Conservation (phyloP, 2,113 vertebrate genomes). For the Seriola rivoliana region DNA sequence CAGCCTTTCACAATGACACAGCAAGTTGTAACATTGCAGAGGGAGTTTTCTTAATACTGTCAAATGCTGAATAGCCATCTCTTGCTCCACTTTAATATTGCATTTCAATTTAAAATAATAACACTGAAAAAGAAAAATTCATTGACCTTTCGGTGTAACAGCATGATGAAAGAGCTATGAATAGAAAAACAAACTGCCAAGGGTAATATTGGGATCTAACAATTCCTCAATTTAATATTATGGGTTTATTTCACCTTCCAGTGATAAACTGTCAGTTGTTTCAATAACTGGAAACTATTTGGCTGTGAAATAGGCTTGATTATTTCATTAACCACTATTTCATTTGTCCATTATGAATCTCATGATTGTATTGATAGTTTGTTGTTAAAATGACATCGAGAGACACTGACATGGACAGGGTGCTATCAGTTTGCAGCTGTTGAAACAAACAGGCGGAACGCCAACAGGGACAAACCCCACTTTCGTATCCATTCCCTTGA, state of each 20-base stretch:
- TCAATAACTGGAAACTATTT: constrained; percentile 69
- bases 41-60: constrained; percentile 87
- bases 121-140: constrained; percentile 81
- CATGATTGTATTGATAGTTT: constrained; percentile 43
- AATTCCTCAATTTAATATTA: constrained; percentile 44
- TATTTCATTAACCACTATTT: constrained; percentile 49
- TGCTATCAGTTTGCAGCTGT: constrained; percentile 66
- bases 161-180: constrained; percentile 75
- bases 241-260: constrained; percentile 45
- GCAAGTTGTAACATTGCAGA: constrained; percentile 85
- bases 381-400: constrained; percentile 31
- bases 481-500: constrained; percentile 27
- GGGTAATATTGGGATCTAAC: constrained; percentile 44
- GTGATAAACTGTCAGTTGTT: constrained; percentile 65
- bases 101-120: constrained; percentile 86
- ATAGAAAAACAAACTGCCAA: constrained; percentile 70
- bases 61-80: constrained; percentile 82
- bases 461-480: neutral
- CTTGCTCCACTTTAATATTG: constrained; percentile 86
- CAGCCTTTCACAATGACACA: constrained; percentile 85
- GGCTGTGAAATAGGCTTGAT: constrained; percentile 41
- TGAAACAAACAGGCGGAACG: constrained; percentile 67
- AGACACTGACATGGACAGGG: constrained; percentile 27
- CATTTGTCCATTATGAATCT: constrained; percentile 34
- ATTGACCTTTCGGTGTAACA: constrained; percentile 87